A percentile compares a stretch with the other conserved stretches of the same genome.
Evolutionary conservation across 2,797 vertebrate genomes (phyloP).

Genomic region (Uromys caudimaculatus): DNA sequence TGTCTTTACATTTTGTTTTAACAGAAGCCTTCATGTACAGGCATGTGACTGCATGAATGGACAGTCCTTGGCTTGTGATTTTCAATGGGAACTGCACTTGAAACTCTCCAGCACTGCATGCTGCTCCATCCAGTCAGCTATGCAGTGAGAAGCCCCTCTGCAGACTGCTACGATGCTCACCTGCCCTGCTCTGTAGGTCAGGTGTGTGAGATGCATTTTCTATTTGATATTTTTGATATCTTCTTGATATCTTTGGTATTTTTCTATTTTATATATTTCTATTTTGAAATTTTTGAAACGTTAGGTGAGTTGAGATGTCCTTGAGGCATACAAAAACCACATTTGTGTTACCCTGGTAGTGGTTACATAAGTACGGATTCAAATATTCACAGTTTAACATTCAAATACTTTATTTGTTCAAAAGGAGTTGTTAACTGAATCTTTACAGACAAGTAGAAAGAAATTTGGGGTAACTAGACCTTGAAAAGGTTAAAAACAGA

Average conservation of each 20-base stretch:
- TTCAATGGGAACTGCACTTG: not conserved
- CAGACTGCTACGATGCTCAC: not conserved
- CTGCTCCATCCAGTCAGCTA: not conserved
- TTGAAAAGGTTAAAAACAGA: not conserved
- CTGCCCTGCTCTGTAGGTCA: not conserved
- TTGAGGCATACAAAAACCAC: not conserved
- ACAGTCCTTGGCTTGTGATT: not conserved
- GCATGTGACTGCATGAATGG: not conserved
- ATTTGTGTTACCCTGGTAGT: not conserved
- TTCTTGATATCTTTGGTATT: too few relatives aligned
- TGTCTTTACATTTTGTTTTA: conserved; percentile 16
- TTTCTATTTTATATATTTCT: not conserved
- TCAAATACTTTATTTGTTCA: conserved; percentile 27
- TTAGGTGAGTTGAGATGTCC: not conserved
- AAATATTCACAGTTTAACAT: not conserved
- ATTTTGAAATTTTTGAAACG: not conserved
- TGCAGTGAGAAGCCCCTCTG: not conserved
- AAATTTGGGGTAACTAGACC: not conserved
- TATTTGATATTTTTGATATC: too few relatives aligned
- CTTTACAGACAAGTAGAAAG: not conserved
- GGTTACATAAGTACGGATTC: not conserved
- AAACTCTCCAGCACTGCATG: too few relatives aligned
- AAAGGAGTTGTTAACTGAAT: not conserved
- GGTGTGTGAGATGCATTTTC: not conserved
- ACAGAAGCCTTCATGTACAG: not conserved